Base-by-base conservation (phyloP, 1,140 invertebrate genomes). In the Cataglyphis hispanica region DNA sequence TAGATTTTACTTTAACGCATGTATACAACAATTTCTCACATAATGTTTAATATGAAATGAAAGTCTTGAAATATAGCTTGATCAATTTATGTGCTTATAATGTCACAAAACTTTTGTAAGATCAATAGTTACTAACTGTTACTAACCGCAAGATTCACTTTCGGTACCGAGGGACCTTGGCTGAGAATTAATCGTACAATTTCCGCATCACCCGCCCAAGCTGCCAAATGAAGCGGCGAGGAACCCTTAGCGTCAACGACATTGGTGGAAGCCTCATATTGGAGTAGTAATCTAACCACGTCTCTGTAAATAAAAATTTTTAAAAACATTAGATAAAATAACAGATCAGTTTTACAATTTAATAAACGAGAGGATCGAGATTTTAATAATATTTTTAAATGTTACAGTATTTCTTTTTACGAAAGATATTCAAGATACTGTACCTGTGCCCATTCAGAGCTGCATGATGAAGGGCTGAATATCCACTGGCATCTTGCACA, bases 381-480 rank as follows among this genome's bases (percentile, higher is more conserved):
- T 80, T 37, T 69, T 40, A 40, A 60, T 11, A 31, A 10, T 72
- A 1, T 16, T 5, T n/a, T 13, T 31, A 25, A 25, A 31, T 16
- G 31, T 27, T 58, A 10, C 6, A 72, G 3, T 1, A 22, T 0
- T 34, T 27, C n/a, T 60, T 50, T 50, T 19, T 50, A 4, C 10
- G 10, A 70, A 25, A 70, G 43, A 8, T 80, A 40, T 53, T 66
- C 6, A n/a, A 56, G 0, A 69, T 40, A 64, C 96, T 96, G 96
- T 97, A 99, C 98, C 96, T 97, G 94, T 99, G 98, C 6, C 98
- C 98, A 95, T 99, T 98, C 50, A 99, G 96, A 69, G 98, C 98
- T 60, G 99, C 98, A 94, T 99, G 98, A 94, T 99, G 99, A 56
- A 99, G 96, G 7, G 98, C 97, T 8, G 99, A 98, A 93, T 99